Base-by-base conservation (phyloP, 2,797 vertebrate genomes). In the Mormyrus proboscirostris region DNA sequence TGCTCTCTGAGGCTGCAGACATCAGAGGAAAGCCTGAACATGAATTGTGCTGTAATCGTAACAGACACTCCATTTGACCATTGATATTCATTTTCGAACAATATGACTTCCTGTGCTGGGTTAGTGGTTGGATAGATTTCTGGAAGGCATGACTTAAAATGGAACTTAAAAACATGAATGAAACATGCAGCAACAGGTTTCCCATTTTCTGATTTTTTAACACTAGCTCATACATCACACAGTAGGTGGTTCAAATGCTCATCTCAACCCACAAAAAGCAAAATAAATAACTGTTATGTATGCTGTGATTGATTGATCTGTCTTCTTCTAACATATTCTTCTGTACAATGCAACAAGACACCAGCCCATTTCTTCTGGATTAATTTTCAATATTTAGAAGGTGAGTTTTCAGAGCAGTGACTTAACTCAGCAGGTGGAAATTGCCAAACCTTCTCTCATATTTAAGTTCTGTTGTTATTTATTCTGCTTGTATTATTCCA, bases 1-100 rank as follows among this genome's bases (percentile, higher is more conserved):
- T 99, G 91, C 96, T 98, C 95, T 96, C 95, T 95, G 33, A 59
- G 53, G 44, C 62, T 83, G 47, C 76, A 47, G 22, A 49, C 19
- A 85, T 62, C 10, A 76, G 6, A 69, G n/a, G 91, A 57, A 91
- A 62, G 93, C 92, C 41, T 89, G 92, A 95, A 90, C 79, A 44
- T 16, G 14, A 14, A 2, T 14, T 41, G 16, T 41, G 25, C 2
- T 50, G 44, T 50, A 83, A 22, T 50, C 47, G 4, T n/a, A 50
- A 84, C 5, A 83, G n/a, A 83, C 79, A 49, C 49, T 6, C 47
- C 44, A 51, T 51, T 25, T 22, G 22, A 50, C 47, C 82, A 84
- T 8, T 51, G 47, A 84, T 14, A 84, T 25, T 84, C 38, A 22
- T 12, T 83, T 22, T 83, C 44, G 25, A 84, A 50, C 3, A 22